These are phyloP conservation scores for Elanoides forficatus DNA, from an alignment of 2,113 vertebrate species.

Conservation along the genomic window DNA sequence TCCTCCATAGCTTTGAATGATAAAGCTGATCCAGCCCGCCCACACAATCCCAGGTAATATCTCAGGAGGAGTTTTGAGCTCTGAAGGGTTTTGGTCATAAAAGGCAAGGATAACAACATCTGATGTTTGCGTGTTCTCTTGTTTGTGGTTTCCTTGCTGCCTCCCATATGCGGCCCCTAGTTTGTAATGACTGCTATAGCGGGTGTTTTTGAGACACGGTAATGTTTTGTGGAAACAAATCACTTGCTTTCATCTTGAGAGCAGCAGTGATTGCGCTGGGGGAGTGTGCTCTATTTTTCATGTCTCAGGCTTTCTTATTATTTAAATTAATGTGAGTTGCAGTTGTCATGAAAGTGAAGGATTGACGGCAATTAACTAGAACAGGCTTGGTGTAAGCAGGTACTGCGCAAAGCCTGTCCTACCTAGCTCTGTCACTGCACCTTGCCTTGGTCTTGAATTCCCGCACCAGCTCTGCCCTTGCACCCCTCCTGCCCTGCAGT, in stretches of 20 bases:
- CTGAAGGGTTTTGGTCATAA: constrained; percentile 4
- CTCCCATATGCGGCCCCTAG: neutral
- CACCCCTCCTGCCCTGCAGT: neutral
- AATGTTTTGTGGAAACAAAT: constrained; percentile 59
- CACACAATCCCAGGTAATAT: neutral
- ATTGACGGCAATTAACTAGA: constrained; percentile 49
- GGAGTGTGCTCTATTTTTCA: constrained; percentile 49
- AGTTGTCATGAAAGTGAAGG: constrained; percentile 52
- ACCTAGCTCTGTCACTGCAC: neutral
- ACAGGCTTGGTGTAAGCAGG: neutral
- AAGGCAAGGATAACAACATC: constrained; percentile 7
- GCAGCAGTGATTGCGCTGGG: constrained; percentile 50
- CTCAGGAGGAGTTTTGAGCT: constrained; percentile 3
- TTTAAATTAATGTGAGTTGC: constrained; percentile 63
- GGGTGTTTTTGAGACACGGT: neutral
- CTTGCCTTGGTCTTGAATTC: neutral
- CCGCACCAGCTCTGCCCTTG: neutral
- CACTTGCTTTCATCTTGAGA: constrained; percentile 55
- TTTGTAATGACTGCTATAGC: constrained; percentile 25
- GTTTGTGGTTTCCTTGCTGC: neutral
- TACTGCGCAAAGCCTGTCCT: neutral
- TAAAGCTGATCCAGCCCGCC: neutral
- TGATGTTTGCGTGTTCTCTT: neutral
- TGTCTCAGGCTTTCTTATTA: constrained; percentile 60
- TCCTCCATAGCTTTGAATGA: neutral